Percentiles rank a stretch among this genome's conserved stretches.
Conservation (phyloP, 2,888 invertebrate genomes). For the Bhutanitis thaidina region DNA sequence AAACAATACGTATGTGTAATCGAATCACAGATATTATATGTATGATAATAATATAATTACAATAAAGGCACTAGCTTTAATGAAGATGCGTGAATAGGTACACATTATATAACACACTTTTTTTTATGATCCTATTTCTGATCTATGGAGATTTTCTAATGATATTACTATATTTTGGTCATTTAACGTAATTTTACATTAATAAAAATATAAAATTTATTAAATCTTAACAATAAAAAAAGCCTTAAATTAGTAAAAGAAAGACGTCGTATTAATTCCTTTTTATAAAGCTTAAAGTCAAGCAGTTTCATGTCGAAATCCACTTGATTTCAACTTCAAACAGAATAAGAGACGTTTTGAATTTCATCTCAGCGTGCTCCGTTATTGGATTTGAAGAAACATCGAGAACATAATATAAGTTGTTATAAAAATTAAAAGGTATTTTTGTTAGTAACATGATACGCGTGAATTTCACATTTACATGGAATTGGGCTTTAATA, state of each 20-base stretch:
- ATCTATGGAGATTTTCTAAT: too few species aligned
- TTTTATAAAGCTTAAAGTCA: constrained; percentile 16
- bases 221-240: neutral
- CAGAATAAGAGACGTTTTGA: constrained; percentile 47
- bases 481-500: too few species aligned
- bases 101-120: too few species aligned
- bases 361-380: constrained; percentile 46
- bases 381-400: constrained; percentile 52
- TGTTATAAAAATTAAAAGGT: too few species aligned
- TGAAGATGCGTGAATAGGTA: too few species aligned
- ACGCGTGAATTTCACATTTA: too few species aligned
- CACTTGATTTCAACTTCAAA: constrained; percentile 46
- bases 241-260: constrained; percentile 2
- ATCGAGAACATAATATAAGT: constrained; percentile 3
- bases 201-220: too few species aligned
- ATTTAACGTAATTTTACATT: too few species aligned
- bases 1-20: constrained; percentile 46
- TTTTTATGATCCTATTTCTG: too few species aligned
- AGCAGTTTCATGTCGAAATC: constrained; percentile 27
- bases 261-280: constrained; percentile 11
- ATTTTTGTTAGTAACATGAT: too few species aligned
- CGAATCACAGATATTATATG: constrained; percentile 27
- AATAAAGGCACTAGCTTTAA: neutral
- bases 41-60: constrained; percentile 8
- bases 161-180: too few species aligned